These are phyloP conservation scores for Vanacampus margaritifer DNA, from an alignment of 2,113 vertebrate genomes.

Conservation along the genomic window DNA sequence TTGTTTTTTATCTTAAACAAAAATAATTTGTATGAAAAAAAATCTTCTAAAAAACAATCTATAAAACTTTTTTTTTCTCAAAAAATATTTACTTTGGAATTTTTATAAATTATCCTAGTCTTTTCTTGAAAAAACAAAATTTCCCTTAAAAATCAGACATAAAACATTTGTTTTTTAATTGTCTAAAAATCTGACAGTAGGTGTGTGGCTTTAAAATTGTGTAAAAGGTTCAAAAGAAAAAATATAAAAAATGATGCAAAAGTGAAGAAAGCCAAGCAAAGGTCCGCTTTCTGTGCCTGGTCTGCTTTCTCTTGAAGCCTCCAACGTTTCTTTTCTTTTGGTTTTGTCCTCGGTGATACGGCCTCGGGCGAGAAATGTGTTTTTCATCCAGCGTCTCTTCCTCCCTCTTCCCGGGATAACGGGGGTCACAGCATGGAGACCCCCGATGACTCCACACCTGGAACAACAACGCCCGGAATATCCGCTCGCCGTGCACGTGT, in stretches of 20 bases:
- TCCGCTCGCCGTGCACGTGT: constrained; percentile 46
- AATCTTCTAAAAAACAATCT: no score
- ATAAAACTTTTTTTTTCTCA: no score
- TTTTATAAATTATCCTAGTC: no score
- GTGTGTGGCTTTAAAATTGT: no score
- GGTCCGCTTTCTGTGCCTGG: neutral
- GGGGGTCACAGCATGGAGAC: constrained; percentile 73
- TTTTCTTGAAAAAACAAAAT: no score
- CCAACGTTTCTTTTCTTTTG: neutral
- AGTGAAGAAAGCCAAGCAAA: neutral
- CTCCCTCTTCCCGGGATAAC: constrained; percentile 73
- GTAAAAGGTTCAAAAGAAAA: no score
- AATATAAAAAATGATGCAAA: neutral
- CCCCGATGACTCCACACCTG: constrained; percentile 71
- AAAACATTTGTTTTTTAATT: no score
- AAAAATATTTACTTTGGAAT: no score
- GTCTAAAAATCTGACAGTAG: no score
- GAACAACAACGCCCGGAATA: constrained; percentile 74
- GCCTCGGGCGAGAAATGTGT: constrained; percentile 65
- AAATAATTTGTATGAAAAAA: no score
- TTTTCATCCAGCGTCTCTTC: constrained; percentile 71
- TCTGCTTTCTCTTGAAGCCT: neutral
- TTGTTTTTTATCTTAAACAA: no score
- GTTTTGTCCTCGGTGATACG: constrained; percentile 52
- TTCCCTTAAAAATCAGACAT: no score